Conservation (phyloP, 1,140 invertebrate genomes). For the Condylostylus longicornis region DNA sequence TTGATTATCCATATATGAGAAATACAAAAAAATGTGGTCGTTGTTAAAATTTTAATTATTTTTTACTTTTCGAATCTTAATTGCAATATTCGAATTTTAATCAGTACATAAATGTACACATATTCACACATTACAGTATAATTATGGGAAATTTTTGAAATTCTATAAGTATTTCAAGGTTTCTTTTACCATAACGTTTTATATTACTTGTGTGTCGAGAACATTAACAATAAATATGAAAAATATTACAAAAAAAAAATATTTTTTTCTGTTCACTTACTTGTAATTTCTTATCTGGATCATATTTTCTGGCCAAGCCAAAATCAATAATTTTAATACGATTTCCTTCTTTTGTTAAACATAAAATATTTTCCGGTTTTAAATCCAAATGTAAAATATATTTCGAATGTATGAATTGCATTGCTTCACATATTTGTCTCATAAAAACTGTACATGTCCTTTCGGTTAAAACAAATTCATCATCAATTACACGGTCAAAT, state of each 20-base stretch:
- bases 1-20: slow-evolving; percentile 86
- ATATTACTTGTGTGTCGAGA: too few species aligned
- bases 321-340: slow-evolving; percentile 97
- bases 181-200: too few species aligned
- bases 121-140: too few species aligned
- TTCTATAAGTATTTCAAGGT: too few species aligned
- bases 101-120: too few species aligned
- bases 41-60: too few species aligned
- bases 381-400: slow-evolving; percentile 91
- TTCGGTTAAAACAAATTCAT: slow-evolving; percentile 93
- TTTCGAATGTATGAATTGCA: slow-evolving; percentile 89
- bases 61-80: too few species aligned
- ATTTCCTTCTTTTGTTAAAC: slow-evolving; percentile 85
- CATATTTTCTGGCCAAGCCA: slow-evolving; percentile 81
- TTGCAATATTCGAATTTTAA: too few species aligned
- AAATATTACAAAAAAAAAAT: too few species aligned
- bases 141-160: too few species aligned
- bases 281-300: slow-evolving; percentile 77
- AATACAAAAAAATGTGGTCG: too few species aligned
- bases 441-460: slow-evolving; percentile 89
- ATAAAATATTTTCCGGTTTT: slow-evolving; percentile 98
- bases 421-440: slow-evolving; percentile 91
- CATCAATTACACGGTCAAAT: slow-evolving; percentile 95
- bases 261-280: slow-evolving; percentile 8
- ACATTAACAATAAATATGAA: background rate